These are phyloP conservation scores for Moxostoma hubbsi DNA, from an alignment of 2,797 vertebrate species.

Conservation along the genomic window DNA sequence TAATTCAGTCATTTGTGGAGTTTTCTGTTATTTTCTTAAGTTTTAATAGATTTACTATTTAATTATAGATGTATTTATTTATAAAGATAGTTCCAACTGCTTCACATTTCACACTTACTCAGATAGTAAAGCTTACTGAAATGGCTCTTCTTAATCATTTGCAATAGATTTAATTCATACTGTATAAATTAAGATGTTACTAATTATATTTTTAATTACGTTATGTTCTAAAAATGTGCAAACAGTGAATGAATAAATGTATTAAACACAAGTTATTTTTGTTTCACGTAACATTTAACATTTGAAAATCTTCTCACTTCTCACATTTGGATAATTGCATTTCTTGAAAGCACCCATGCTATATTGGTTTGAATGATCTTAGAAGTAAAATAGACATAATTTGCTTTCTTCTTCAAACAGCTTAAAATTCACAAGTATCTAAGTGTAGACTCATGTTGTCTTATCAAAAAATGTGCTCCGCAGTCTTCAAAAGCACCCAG, in stretches of 20 bases:
- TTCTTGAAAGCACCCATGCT: slow-evolving; percentile 18
- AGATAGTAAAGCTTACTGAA: slow-evolving; percentile 2
- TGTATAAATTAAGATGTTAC: slow-evolving; percentile 34
- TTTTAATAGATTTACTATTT: no score
- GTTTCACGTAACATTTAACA: slow-evolving; percentile 6
- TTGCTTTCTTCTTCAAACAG: not conserved
- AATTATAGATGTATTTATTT: no score
- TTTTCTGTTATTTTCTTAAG: no score
- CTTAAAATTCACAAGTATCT: not conserved
- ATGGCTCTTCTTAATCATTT: slow-evolving; percentile 22
- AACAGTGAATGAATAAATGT: not conserved
- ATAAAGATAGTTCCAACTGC: not conserved
- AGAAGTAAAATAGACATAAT: not conserved
- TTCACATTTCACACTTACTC: slow-evolving; percentile 9
- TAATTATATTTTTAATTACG: slow-evolving; percentile 52
- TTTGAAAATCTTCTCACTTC: not conserved
- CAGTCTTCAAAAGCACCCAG: slow-evolving; percentile 23
- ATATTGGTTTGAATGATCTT: slow-evolving; percentile 15
- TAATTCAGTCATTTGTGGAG: not conserved
- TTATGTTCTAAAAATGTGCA: slow-evolving; percentile 10
- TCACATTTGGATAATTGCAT: slow-evolving; percentile 28
- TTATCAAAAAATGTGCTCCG: slow-evolving; percentile 26
- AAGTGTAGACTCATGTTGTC: slow-evolving; percentile 1
- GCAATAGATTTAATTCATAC: slow-evolving; percentile 34
- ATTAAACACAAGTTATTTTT: slow-evolving; percentile 1